Evolutionary conservation across 2,888 invertebrate species (phyloP), one percentile per base, ranked within the genome.

Genomic region (Eristalis arbustorum): DNA sequence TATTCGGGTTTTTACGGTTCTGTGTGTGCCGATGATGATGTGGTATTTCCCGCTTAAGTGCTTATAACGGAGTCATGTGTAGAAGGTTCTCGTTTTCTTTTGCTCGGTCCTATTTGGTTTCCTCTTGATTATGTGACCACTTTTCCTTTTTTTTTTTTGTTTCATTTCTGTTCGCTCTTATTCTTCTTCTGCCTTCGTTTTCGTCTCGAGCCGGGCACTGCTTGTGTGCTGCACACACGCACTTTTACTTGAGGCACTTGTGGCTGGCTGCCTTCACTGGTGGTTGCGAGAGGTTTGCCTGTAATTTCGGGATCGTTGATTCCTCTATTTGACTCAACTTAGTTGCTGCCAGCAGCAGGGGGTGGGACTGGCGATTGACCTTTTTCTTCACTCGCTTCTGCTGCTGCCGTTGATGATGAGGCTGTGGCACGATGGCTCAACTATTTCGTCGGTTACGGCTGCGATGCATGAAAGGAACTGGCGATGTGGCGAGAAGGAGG

Each of bases 41-140:
- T 71, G 76, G 84, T 81, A 81, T 84, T 49, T 80, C 79, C 76
- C 73, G 66, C 61, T 72, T 66, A 74, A 85, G 78, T 82, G 82
- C 82, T 79, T 83, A 83, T 87, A 87, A 87, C 87, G 87, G 87
- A 75, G 87, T 66, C 63, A 59, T 87, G 87, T 87, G 83, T 87
- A 68, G 82, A 83, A 87, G 87, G 87, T 83, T 87, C 87, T 75
- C 31, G 71, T 62, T 81, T 69, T 66, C 37, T 59, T 59, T 25
- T 57, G 13, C 3, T 28, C 42, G 49, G 25, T 18, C 23, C 40
- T 13, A 31, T 72, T 64, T 18, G 22, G 49, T 84, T 85, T 77
- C 64, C 76, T 80, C 72, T 80, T 87, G 74, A 67, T 76, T 83
- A 75, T 75, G 75, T 76, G 78, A 87, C 71, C 87, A 87, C 87